These are phyloP conservation scores for Steinernema scapterisci DNA, from an alignment of 2,888 invertebrate genomes.

Conservation along the genomic window DNA sequence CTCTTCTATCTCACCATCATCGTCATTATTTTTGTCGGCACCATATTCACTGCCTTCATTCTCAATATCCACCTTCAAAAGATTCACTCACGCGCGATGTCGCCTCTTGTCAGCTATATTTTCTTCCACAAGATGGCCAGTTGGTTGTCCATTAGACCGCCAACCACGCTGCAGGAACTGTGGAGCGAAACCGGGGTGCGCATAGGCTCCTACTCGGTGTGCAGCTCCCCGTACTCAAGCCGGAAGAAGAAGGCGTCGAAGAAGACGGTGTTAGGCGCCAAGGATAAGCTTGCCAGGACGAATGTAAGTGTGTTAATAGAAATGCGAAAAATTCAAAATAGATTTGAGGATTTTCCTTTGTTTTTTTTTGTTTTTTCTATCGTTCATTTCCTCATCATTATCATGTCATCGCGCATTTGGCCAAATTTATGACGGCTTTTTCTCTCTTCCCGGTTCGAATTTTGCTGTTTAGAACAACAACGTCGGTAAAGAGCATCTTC, in stretches of 20 bases:
- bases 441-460: no score
- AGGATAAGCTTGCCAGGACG: not conserved
- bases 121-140: conserved; percentile 64
- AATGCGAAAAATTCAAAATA: no score
- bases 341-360: no score
- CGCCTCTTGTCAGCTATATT: conserved; percentile 58
- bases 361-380: not conserved
- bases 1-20: conserved; percentile 66
- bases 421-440: no score
- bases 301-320: no score
- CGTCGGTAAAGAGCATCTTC: conserved; percentile 12
- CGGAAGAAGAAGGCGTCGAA: conserved; percentile 29
- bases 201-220: conserved; percentile 10
- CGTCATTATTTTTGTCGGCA: conserved; percentile 65
- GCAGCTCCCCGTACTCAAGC: conserved; percentile 23
- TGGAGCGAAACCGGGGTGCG: conserved; percentile 58
- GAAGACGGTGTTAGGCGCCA: conserved; percentile 10
- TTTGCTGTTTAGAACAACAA: conserved; percentile 8
- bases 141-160: conserved; percentile 60
- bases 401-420: no score
- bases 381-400: no score
- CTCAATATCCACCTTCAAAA: conserved; percentile 66
- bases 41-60: conserved; percentile 66
- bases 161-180: conserved; percentile 61
- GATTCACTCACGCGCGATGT: conserved; percentile 62